Conservation (phyloP, 2,888 invertebrate species). For the Ditylenchus weischeri region DNA sequence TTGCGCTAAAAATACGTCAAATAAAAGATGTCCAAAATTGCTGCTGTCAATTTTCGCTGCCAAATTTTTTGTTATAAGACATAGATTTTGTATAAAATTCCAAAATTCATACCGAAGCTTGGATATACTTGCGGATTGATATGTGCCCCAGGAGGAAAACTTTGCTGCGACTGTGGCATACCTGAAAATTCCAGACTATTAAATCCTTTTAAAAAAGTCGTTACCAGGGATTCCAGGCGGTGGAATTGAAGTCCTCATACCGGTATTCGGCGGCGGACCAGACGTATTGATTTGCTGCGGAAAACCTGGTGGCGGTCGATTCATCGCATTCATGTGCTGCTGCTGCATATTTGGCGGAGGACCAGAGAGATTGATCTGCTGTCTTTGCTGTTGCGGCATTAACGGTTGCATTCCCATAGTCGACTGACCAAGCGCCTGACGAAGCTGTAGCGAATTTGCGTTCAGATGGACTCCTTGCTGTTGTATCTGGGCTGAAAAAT, state of each 20-base stretch:
- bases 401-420: constrained; percentile 19
- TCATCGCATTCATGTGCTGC: constrained; percentile 19
- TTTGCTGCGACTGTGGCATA: constrained; percentile 7
- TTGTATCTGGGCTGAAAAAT: constrained; percentile 8
- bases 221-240: constrained; percentile 32
- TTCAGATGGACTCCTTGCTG: constrained; percentile 22
- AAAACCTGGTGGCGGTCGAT: constrained; percentile 27
- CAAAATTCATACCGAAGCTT: constrained; percentile 32
- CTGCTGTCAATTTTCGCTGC: too few species aligned
- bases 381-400: constrained; percentile 15
- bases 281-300: constrained; percentile 5
- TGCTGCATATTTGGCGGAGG: constrained; percentile 15
- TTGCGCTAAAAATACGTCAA: constrained; percentile 15
- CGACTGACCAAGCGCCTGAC: constrained; percentile 2
- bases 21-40: too few species aligned
- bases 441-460: constrained; percentile 1
- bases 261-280: constrained; percentile 22
- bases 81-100: too few species aligned
- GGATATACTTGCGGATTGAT: constrained; percentile 49
- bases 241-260: neutral
- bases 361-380: constrained; percentile 14
- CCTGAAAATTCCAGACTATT: too few species aligned
- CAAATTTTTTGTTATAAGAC: neutral
- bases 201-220: too few species aligned
- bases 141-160: constrained; percentile 44